Conservation (phyloP, 1,140 invertebrate genomes). For the Araneus ventricosus region DNA sequence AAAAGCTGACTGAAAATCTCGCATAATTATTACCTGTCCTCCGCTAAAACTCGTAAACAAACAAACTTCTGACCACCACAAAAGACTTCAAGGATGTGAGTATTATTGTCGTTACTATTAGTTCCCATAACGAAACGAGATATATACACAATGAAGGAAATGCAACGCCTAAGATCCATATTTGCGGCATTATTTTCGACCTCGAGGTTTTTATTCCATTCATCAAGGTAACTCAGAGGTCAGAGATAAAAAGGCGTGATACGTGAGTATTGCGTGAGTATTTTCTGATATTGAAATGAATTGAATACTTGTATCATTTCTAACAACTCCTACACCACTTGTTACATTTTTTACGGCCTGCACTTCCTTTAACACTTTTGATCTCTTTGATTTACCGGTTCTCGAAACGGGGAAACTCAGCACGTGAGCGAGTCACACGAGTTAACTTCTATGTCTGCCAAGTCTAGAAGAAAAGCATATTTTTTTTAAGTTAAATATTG, state of each 20-base stretch:
- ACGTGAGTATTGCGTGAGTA: not conserved
- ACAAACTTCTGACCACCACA: not conserved
- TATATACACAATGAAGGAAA: not conserved
- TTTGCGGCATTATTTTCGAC: not conserved
- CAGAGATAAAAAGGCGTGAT: not conserved
- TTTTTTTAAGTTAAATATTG: too few species aligned
- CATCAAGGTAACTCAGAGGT: not conserved
- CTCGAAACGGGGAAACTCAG: not conserved
- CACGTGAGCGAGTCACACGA: not conserved
- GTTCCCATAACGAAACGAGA: not conserved
- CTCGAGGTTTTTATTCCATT: slow-evolving; percentile 3
- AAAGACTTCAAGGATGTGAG: slow-evolving; percentile 3
- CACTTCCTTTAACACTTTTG: not conserved
- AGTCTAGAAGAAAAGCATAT: not conserved
- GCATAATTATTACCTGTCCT: not conserved
- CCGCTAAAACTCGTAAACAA: not conserved
- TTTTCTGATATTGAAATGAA: not conserved
- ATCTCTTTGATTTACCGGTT: not conserved
- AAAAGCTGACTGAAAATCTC: not conserved
- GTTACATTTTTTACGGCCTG: not conserved
- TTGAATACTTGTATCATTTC: not conserved
- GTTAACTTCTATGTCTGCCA: not conserved
- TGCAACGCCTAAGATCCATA: not conserved
- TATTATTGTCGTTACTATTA: not conserved
- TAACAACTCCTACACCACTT: not conserved